Base-by-base conservation (phyloP, 2,797 vertebrate genomes). In the Cygnus olor region DNA sequence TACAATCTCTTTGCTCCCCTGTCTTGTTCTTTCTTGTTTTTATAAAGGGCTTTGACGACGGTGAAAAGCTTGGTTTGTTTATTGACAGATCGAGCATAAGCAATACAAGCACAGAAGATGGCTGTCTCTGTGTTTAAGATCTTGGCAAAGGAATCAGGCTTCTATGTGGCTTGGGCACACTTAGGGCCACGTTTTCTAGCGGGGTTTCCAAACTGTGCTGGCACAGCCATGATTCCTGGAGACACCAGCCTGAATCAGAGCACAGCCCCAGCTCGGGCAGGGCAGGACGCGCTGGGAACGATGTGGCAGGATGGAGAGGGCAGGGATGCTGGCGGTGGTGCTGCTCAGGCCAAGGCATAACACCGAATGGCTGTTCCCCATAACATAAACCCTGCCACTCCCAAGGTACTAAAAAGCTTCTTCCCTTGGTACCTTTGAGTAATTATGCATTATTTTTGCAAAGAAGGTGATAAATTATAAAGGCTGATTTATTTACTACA, bases 381-480 rank as follows among this genome's bases (percentile, higher is more conserved):
- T 19, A 34, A 5, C 56, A 27, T 18, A 32, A 78, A 58, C 18
- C 28, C 0, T 45, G 40, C 53, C 72, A 65, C 42, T 61, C 74
- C 73, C 57, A 42, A 49, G 16, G 11, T 25, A 65, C 51, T 84
- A 30, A 40, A 85, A 89, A 85, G 38, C 42, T 78, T 61, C 2
- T 1, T 71, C 65, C 54, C 83, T 72, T 21, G 34, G 76, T 17
- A 57, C 36, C 4, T 47, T 56, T 17, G 25, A 92, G 72, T 27
- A 89, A 80, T 64, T 40, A 64, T 6, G 40, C 63, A n/a, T 57
- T 71, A 72, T 81, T 90, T 92, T 89, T 72, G 54, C 36, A 60
- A 78, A 38, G 68, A 32, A n/a, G 28, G 42, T 38, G 84, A 93
- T 91, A 89, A 94, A 96, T 94, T 71, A 69, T 24, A 57, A 81